Percentiles rank a stretch among this genome's conserved stretches.
Evolutionary conservation across 2,113 vertebrate genomes (phyloP).

Genomic region (Calyptomena viridis): DNA sequence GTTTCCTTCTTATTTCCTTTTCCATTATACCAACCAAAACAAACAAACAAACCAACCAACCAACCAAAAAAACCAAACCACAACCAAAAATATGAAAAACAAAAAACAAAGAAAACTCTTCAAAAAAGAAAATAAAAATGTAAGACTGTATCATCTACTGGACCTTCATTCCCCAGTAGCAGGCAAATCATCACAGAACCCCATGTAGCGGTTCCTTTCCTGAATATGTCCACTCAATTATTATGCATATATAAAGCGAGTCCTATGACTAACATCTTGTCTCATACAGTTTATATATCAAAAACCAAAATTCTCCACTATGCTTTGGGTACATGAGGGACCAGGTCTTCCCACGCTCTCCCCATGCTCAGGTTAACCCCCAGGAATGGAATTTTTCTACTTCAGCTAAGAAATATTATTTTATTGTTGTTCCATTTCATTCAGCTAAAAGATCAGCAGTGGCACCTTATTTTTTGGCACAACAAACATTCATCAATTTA

Average conservation of each 20-base stretch:
- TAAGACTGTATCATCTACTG: neutral
- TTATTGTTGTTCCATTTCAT: neutral
- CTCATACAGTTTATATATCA: neutral
- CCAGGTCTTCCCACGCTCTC: neutral
- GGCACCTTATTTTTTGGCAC: neutral
- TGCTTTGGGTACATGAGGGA: neutral
- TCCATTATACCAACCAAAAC: neutral
- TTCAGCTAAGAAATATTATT: neutral
- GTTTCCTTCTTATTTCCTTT: neutral
- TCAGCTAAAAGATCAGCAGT: neutral
- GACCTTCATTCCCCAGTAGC: neutral
- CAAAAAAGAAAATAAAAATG: neutral
- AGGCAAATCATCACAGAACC: neutral
- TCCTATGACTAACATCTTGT: neutral
- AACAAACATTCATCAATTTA: neutral
- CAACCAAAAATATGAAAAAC: neutral
- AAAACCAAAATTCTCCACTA: neutral
- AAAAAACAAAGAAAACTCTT: neutral
- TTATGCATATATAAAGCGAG: fast-evolving
- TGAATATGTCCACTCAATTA: neutral
- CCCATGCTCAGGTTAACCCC: neutral
- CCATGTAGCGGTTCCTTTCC: neutral
- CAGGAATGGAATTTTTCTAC: neutral
- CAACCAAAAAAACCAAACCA: neutral
- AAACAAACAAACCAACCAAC: neutral